phyloP scores from a whole-genome alignment of 2,888 invertebrate species.

The Laspeyria flexula region DNA sequence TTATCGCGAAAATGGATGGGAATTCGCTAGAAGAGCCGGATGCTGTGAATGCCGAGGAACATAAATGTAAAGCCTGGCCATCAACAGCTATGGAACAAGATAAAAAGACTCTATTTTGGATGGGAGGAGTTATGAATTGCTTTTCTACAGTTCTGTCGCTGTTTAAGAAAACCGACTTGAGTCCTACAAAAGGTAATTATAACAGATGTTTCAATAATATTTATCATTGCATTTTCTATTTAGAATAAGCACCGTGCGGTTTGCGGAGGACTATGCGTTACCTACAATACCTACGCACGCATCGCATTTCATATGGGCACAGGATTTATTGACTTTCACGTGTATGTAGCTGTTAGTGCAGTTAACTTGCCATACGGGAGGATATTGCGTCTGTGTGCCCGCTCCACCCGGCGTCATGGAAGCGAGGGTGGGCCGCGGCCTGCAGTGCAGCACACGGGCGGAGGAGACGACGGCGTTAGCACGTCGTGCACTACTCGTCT shows the following conservation, averaged over 20 bases:
- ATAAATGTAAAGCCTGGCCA: constrained; percentile 37
- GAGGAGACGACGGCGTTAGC: background rate
- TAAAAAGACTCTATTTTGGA: constrained; percentile 88
- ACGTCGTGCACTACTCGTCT: too few relatives aligned
- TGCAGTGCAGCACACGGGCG: background rate
- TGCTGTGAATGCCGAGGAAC: constrained; percentile 40
- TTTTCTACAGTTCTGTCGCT: constrained; percentile 95
- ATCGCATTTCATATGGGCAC: constrained; percentile 21
- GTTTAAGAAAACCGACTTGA: constrained; percentile 92
- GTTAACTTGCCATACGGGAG: background rate
- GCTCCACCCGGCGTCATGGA: background rate
- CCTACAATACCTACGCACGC: too few relatives aligned
- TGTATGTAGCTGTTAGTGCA: constrained; percentile 1
- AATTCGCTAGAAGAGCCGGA: constrained; percentile 34
- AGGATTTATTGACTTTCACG: constrained; percentile 13
- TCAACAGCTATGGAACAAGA: constrained; percentile 46
- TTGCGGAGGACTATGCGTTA: constrained; percentile 55
- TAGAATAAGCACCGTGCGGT: constrained; percentile 14
- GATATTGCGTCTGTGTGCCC: background rate
- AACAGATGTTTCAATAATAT: background rate
- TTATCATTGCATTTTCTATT: constrained; percentile 7
- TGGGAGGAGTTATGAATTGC: constrained; percentile 94
- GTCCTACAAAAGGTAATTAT: constrained; percentile 85
- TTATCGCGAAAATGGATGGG: constrained; percentile 36
- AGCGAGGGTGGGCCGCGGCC: background rate